Percentiles rank a stretch among this genome's conserved stretches.
These are phyloP conservation scores for Meloidogyne chitwoodi DNA, from an alignment of 1,140 invertebrate genomes.

Conservation along the genomic window DNA sequence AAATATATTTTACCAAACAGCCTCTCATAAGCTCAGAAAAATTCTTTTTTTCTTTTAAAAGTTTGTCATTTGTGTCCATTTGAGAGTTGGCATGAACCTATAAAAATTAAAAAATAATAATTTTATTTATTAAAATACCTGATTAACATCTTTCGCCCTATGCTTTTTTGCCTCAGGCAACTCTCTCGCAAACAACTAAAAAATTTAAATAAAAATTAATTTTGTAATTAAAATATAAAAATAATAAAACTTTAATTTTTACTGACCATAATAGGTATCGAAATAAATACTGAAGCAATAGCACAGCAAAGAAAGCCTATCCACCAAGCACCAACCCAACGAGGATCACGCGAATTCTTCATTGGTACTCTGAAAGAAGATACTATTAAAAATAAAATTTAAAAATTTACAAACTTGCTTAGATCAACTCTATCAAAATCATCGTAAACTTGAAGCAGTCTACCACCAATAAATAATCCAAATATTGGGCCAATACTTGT, in stretches of 20 bases:
- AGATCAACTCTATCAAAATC: constrained; percentile 57
- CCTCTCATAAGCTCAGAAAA: constrained; percentile 42
- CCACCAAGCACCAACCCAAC: constrained; percentile 60
- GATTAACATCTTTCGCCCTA: constrained; percentile 51
- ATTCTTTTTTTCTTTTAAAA: constrained; percentile 31
- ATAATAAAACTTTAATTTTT: too few relatives aligned
- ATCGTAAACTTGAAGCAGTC: constrained; percentile 50
- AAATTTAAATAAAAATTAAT: constrained; percentile 23
- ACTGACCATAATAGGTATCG: constrained; percentile 52
- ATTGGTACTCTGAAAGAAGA: constrained; percentile 33
- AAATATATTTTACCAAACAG: constrained; percentile 20
- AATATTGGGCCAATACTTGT: constrained; percentile 56
- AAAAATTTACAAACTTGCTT: constrained; percentile 33
- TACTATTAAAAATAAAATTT: not conserved
- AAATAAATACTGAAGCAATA: constrained; percentile 50
- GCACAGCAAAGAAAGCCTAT: constrained; percentile 52
- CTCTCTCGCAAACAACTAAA: constrained; percentile 50
- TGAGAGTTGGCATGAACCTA: constrained; percentile 54
- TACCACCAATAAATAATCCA: constrained; percentile 57
- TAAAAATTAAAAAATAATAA: constrained; percentile 8
- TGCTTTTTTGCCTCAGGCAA: constrained; percentile 58
- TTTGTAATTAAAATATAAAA: too few relatives aligned
- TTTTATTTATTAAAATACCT: not conserved
- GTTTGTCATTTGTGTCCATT: constrained; percentile 37
- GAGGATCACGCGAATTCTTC: constrained; percentile 46